Base-by-base conservation (phyloP, 2,797 vertebrate species). In the Oreonectes daqikongensis region DNA sequence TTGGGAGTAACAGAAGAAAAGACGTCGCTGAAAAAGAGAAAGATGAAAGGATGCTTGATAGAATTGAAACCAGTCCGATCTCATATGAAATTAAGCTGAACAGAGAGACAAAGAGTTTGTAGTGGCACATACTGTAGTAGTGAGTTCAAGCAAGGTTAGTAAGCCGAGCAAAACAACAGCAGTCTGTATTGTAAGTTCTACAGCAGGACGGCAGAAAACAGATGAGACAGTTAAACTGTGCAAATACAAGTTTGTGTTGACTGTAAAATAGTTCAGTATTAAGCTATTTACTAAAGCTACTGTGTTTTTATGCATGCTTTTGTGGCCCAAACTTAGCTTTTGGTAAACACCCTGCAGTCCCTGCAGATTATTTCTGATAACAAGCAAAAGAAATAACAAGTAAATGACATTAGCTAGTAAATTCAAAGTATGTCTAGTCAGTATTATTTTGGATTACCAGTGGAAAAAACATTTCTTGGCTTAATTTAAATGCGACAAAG, bases 51-150 rank as follows among this genome's bases (percentile, higher is more conserved):
- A 75, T 69, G 74, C 79, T 72, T 73, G 78, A 78, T 79, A 74
- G 74, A 87, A 86, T 87, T 84, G 81, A 87, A 88, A 88, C 83
- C 85, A 87, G 86, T 85, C 81, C 78, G 75, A 75, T 75, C 78
- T 85, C 82, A 71, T 71, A 81, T 82, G 81, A 86, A 84, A 83
- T 84, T 81, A 84, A 76, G 82, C 73, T 80, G 72, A 83, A 68
- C 68, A 50, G 52, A 77, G 66, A 76, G 76, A 76, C 52, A 71
- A 18, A 55, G 30, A 75, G 52, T 73, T 71, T 64, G 55, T 57
- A 60, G 73, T 57, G 17, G 73, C 69, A 80, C 60, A 70, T 75
- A 28, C 55, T 59, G 26, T 28, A 81, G 69, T 81, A 69, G 35
- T 57, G 55, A 61, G 80, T 52, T 60, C 57, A 69, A 55, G 65